These are phyloP conservation scores for Aspidapion aeneum DNA, from an alignment of 2,888 invertebrate genomes.

Conservation along the genomic window DNA sequence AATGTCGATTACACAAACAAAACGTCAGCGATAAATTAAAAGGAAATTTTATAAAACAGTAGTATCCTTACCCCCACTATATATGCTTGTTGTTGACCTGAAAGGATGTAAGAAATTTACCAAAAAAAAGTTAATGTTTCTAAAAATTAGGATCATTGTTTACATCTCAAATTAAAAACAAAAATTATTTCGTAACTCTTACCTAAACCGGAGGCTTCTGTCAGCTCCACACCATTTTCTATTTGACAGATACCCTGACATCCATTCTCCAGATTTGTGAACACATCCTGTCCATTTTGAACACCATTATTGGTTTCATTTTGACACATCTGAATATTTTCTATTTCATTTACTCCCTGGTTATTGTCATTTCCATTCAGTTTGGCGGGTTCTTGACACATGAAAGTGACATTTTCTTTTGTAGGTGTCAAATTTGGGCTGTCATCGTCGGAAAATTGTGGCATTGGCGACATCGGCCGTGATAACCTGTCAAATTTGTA, in stretches of 20 bases:
- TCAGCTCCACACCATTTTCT: slow-evolving; percentile 41
- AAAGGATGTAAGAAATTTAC: too few relatives aligned
- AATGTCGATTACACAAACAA: too few relatives aligned
- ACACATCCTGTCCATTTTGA: slow-evolving; percentile 5
- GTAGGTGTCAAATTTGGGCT: slow-evolving; percentile 19
- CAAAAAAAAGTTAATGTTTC: too few relatives aligned
- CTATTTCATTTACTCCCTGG: neutral
- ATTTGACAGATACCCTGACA: slow-evolving; percentile 29
- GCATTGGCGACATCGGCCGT: slow-evolving; percentile 69
- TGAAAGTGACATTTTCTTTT: slow-evolving; percentile 1
- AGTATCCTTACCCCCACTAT: too few relatives aligned
- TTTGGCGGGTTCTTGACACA: neutral
- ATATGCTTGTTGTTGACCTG: too few relatives aligned
- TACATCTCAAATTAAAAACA: neutral
- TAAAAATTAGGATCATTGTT: too few relatives aligned
- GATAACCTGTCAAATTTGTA: slow-evolving; percentile 54
- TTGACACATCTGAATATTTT: slow-evolving; percentile 5
- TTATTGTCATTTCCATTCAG: too few relatives aligned
- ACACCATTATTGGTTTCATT: neutral
- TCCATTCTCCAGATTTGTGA: slow-evolving; percentile 32
- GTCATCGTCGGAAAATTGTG: slow-evolving; percentile 57
- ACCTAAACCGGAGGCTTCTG: slow-evolving; percentile 40
- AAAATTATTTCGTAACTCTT: neutral
- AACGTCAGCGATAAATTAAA: too few relatives aligned
- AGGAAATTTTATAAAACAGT: too few relatives aligned